Evolutionary conservation across 1,140 invertebrate species (phyloP), one percentile per base, ranked within the genome.

Genomic region (Pseudachorutes palmiensis): DNA sequence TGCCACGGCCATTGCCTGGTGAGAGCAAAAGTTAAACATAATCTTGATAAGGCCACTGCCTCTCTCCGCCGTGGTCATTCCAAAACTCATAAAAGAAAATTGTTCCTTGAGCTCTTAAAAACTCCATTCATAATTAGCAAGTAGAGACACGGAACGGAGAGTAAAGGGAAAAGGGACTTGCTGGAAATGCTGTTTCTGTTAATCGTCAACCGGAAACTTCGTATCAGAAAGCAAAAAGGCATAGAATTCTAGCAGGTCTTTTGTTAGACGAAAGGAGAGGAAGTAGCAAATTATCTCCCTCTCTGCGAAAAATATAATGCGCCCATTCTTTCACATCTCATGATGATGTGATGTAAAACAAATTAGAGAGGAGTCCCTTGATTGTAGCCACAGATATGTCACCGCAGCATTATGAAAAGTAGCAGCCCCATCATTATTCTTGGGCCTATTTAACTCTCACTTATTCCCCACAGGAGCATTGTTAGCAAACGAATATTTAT

Each of bases 251-350:
- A 2, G 22, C 26, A 16, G 41, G 31, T 9, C 67, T 70, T 41
- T 59, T 60, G 64, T 65, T 22, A 14, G 24, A 26, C 9, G 5
- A 24, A 24, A 22, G 24, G 24, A 70, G 62, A 67, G 71, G 71
- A 72, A 72, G 71, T 72, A 65, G n/a, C 63, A 72, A 72, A 72
- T 72, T 72, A 72, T 70, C 64, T 65, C 49, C n/a, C n/a, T n/a
- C n/a, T 66, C 67, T 70, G 71, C 71, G 67, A 72, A 72, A 72
- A 64, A 65, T 68, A 26, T 29, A 12, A n/a, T n/a, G n/a, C n/a
- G 58, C 61, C 60, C 33, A 59, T 60, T 63, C 57, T 64, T 65
- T 65, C 58, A 65, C 58, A 69, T 65, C 63, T 69, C 60, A 65
- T 33, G 14, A 33, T 55, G 26, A 26, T 61, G 36, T 49, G 51